Base-by-base conservation (phyloP, 2,888 invertebrate genomes). In the Matsumyia berberina region DNA sequence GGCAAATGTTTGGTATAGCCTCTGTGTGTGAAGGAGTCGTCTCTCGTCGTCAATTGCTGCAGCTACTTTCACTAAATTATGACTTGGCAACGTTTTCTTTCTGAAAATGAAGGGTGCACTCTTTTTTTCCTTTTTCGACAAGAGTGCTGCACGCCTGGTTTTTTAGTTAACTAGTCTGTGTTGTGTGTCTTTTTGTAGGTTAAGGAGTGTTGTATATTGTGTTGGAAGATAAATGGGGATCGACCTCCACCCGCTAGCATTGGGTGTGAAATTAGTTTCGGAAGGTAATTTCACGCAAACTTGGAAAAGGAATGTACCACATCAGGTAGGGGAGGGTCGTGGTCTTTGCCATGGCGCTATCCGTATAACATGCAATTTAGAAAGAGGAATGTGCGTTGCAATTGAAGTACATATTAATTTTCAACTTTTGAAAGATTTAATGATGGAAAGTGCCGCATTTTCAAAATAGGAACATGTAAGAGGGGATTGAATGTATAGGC, bases 31-130 rank as follows among this genome's bases (percentile, higher is more conserved):
- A 49, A 69, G 51, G 74, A 79, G 53, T 39, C 72, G 35, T 57
- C 44, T 5, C 19, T 73, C 53, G 46, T 51, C 12, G 62, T 44
- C 49, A 62, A 24, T 58, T 62, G 58, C 64, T 55, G 44, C 62
- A 83, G 80, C 64, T 80, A 85, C 80, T 85, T 85, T 85, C 85
- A 76, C 80, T 85, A 85, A 85, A 80, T 85, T 85, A 85, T 85
- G 85, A 80, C 64, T 73, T 83, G 70, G 82, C 66, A 78, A 60
- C 73, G 74, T 80, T 74, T 79, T 78, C 64, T 49, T 72, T 78
- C 69, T 57, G 44, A 51, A 85, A 80, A 80, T 69, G 51, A 58
- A 67, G 69, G 76, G 49, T 53, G 70, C 58, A 78, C 70, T 76
- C 70, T 69, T 70, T 69, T 74, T 33, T 11, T 24, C 4, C 12